A percentile compares a stretch with the other conserved stretches of the same genome.
These are phyloP conservation scores for Pseudomugil gertrudae DNA, from an alignment of 2,797 vertebrate species.

Conservation along the genomic window DNA sequence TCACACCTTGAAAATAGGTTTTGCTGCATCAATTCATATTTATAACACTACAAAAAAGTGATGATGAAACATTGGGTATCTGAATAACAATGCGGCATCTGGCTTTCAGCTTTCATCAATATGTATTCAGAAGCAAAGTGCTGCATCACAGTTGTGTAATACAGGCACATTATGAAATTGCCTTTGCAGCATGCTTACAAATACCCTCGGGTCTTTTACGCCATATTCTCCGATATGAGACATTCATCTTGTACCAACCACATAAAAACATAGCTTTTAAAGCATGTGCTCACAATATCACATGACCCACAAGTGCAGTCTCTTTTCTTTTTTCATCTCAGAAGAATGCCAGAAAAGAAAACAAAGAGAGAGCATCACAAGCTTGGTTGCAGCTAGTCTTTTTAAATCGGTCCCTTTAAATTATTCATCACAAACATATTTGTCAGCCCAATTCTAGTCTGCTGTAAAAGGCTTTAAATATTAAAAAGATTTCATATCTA, in stretches of 20 bases:
- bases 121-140: slow-evolving; percentile 40
- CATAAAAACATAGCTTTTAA: slow-evolving; percentile 23
- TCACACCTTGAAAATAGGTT: slow-evolving; percentile 51
- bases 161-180: slow-evolving; percentile 29
- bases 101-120: slow-evolving; percentile 37
- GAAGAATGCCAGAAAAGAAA: slow-evolving; percentile 21
- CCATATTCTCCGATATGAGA: slow-evolving; percentile 6
- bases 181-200: slow-evolving; percentile 34
- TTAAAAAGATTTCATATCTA: slow-evolving; percentile 52
- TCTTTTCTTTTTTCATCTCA: not conserved
- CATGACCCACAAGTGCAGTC: slow-evolving; percentile 5
- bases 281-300: slow-evolving; percentile 16
- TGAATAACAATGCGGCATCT: slow-evolving; percentile 27
- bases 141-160: slow-evolving; percentile 21
- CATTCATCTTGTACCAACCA: slow-evolving; percentile 35
- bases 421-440: slow-evolving; percentile 66
- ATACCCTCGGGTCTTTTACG: slow-evolving; percentile 21
- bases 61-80: slow-evolving; percentile 20
- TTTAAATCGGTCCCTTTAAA: slow-evolving; percentile 61
- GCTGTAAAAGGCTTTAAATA: slow-evolving; percentile 51
- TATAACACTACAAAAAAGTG: slow-evolving; percentile 14
- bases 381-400: slow-evolving; percentile 48
- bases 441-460: slow-evolving; percentile 53
- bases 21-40: slow-evolving; percentile 44
- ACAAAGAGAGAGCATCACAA: slow-evolving; percentile 38